Conservation (phyloP, 2,888 invertebrate species). For the Idaea biselata region DNA sequence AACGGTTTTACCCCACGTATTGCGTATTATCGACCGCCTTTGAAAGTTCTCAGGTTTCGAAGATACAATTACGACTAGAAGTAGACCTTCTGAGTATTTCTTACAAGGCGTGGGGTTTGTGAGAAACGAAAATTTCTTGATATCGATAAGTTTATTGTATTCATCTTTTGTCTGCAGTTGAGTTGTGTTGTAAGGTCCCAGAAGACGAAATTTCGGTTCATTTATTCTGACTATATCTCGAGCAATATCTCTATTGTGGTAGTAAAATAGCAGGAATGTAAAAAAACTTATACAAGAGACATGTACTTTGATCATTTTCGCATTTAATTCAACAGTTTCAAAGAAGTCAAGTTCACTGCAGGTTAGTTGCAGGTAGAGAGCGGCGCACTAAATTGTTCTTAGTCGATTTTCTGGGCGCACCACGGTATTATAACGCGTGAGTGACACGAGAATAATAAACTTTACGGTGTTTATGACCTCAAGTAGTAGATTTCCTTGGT, state of each 20-base stretch:
- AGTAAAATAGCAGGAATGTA: too few relatives aligned
- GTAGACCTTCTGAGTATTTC: slow-evolving; percentile 56
- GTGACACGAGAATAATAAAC: too few relatives aligned
- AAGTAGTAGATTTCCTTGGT: too few relatives aligned
- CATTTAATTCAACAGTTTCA: not conserved
- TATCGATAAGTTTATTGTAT: slow-evolving; percentile 72
- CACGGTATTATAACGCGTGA: too few relatives aligned
- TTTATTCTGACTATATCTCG: slow-evolving; percentile 31
- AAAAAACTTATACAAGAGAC: not conserved
- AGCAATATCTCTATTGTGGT: not conserved
- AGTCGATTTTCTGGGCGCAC: not conserved
- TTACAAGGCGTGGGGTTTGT: slow-evolving; percentile 81
- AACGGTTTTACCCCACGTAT: slow-evolving; percentile 85
- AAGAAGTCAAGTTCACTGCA: not conserved
- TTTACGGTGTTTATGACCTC: too few relatives aligned
- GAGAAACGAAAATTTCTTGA: slow-evolving; percentile 82
- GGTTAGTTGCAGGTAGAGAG: not conserved
- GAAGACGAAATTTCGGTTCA: slow-evolving; percentile 47
- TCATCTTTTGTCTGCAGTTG: slow-evolving; percentile 38
- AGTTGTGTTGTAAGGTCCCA: slow-evolving; percentile 46
- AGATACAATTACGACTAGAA: slow-evolving; percentile 84
- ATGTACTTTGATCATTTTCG: not conserved
- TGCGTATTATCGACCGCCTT: slow-evolving; percentile 84
- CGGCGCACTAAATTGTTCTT: not conserved
- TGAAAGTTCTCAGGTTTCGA: slow-evolving; percentile 84